Evolutionary conservation across 2,888 invertebrate species (phyloP).

Genomic region (Pantelozetes paolii): DNA sequence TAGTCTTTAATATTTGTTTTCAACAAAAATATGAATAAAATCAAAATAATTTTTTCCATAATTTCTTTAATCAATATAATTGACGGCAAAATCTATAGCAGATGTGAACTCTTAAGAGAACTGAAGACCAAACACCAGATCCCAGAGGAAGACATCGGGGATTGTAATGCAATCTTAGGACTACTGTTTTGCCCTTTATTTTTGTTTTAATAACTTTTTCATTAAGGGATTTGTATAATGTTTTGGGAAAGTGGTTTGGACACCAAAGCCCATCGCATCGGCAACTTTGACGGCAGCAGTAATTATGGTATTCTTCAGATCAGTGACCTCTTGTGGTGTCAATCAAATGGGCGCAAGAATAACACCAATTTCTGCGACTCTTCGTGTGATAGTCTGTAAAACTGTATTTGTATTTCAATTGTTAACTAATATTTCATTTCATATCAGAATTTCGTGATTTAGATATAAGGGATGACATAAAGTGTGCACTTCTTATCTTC

Average conservation of each 20-base stretch:
- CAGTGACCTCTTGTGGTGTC: conserved; percentile 18
- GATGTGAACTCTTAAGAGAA: conserved; percentile 13
- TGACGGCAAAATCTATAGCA: background rate
- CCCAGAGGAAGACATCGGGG: background rate
- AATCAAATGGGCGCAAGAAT: conserved; percentile 18
- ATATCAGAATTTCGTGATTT: conserved; percentile 21
- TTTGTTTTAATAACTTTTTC: background rate
- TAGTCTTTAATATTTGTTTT: no score
- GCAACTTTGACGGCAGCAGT: conserved; percentile 31
- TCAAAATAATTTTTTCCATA: background rate
- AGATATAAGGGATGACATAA: conserved; percentile 9
- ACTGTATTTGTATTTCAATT: background rate
- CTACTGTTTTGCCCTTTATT: background rate
- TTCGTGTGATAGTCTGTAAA: conserved; percentile 10
- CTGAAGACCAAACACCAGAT: background rate
- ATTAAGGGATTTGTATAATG: conserved; percentile 31
- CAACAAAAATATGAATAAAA: background rate
- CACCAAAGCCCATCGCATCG: conserved; percentile 20
- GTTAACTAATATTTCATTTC: background rate
- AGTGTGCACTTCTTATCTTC: conserved; percentile 1
- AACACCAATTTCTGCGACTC: conserved; percentile 26
- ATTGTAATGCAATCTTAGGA: no score
- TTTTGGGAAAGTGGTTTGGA: conserved; percentile 33
- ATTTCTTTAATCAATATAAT: background rate
- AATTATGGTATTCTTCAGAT: conserved; percentile 28